Conservation (phyloP, 35 echinoderm and acorn worm genomes). For the Nesometra sesokonis region DNA sequence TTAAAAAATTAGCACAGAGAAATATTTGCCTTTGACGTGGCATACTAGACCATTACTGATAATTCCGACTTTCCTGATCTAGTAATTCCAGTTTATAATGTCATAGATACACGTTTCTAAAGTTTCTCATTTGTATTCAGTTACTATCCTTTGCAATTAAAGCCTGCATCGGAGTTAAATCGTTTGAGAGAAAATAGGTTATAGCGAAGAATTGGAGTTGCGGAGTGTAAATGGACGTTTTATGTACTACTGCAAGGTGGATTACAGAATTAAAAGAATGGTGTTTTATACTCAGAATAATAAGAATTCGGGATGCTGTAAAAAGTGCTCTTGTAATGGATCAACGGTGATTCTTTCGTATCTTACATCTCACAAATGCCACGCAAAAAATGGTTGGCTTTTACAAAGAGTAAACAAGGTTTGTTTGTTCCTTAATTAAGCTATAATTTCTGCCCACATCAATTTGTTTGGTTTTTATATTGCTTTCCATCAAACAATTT, state of each 20-base stretch:
- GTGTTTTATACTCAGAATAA: background rate
- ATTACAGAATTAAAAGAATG: background rate
- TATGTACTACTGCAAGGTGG: background rate
- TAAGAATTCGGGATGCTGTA: background rate
- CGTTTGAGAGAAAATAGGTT: background rate
- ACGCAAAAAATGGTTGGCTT: background rate
- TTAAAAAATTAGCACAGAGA: background rate
- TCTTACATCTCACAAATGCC: background rate
- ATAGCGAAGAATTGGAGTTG: background rate
- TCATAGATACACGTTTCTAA: background rate
- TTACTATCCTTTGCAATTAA: background rate
- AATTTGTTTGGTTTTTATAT: too few species aligned
- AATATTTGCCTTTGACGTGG: background rate
- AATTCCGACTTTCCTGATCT: background rate
- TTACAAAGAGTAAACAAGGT: background rate
- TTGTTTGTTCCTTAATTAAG: background rate
- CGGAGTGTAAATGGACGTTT: background rate
- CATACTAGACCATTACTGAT: background rate
- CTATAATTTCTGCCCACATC: too few species aligned
- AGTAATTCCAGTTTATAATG: background rate
- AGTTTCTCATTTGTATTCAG: background rate
- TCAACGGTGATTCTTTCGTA: background rate
- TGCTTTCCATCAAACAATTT: too few species aligned
- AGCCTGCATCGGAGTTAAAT: background rate
- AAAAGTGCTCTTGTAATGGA: background rate